Conservation (phyloP, 2,797 vertebrate species). For the Distichodus sexfasciatus region DNA sequence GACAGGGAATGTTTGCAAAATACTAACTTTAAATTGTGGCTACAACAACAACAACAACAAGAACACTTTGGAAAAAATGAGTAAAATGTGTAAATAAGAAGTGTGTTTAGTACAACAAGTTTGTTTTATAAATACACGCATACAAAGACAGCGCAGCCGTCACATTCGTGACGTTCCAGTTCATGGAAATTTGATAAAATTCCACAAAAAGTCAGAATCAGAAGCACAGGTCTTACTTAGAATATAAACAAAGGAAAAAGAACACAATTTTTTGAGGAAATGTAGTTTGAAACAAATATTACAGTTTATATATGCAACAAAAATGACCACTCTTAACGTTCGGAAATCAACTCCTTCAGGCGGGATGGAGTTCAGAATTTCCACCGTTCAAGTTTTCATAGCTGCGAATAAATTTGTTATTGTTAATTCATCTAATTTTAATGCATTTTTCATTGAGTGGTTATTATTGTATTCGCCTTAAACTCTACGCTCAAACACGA, state of each 20-base stretch:
- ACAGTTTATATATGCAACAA: slow-evolving; percentile 13
- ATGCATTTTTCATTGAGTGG: background rate
- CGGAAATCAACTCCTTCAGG: background rate
- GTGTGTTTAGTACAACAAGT: slow-evolving; percentile 26
- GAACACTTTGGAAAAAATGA: background rate
- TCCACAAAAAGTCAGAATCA: slow-evolving; percentile 16
- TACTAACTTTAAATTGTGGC: slow-evolving; percentile 23
- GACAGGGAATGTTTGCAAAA: slow-evolving; percentile 24
- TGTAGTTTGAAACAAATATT: slow-evolving; percentile 12
- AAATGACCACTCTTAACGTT: slow-evolving; percentile 11
- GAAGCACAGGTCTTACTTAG: background rate
- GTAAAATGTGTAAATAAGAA: slow-evolving; percentile 8
- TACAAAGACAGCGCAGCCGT: slow-evolving; percentile 16
- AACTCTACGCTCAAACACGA: too few species aligned
- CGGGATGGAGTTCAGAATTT: background rate
- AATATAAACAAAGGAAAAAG: too few species aligned
- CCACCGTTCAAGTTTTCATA: too few species aligned
- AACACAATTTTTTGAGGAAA: slow-evolving; percentile 16
- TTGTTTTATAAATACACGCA: background rate
- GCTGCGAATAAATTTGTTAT: too few species aligned
- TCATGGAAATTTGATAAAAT: slow-evolving; percentile 19
- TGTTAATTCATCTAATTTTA: too few species aligned
- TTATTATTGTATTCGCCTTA: background rate
- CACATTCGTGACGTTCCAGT: background rate
- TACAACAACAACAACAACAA: slow-evolving; percentile 16